phyloP scores from a whole-genome alignment of 2,888 invertebrate species.

The Polymixis lichenea region DNA sequence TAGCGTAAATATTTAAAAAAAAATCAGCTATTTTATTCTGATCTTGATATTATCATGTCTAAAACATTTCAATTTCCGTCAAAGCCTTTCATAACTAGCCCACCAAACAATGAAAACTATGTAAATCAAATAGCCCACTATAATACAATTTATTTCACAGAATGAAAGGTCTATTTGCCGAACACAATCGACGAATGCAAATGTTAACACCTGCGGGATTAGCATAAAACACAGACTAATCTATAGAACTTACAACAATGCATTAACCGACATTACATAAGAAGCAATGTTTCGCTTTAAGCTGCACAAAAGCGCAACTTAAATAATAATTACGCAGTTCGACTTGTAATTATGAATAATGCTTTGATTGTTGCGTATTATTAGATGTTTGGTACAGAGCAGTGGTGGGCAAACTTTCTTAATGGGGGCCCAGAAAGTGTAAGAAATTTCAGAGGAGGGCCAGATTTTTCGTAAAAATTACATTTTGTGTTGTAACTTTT shows the following conservation, averaged over 20 bases:
- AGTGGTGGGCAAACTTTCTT: too few species aligned
- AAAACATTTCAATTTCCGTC: neutral
- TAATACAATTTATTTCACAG: slow-evolving; percentile 18
- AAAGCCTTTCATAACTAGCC: neutral
- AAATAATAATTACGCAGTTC: slow-evolving; percentile 53
- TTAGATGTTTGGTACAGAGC: neutral
- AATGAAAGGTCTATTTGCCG: slow-evolving; percentile 42
- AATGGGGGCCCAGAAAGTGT: too few species aligned
- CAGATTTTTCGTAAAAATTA: too few species aligned
- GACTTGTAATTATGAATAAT: slow-evolving; percentile 57
- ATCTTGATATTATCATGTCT: neutral
- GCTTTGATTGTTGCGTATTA: slow-evolving; percentile 46
- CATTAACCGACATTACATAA: slow-evolving; percentile 51
- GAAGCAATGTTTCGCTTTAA: slow-evolving; percentile 10
- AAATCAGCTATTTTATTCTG: neutral
- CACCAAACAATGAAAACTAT: neutral
- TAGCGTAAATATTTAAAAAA: too few species aligned
- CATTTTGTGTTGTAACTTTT: too few species aligned
- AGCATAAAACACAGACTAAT: slow-evolving; percentile 49
- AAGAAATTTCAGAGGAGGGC: too few species aligned
- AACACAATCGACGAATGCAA: slow-evolving; percentile 52
- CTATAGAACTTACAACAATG: slow-evolving; percentile 22
- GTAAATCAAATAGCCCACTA: slow-evolving; percentile 7
- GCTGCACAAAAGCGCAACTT: slow-evolving; percentile 39
- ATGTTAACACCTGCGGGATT: slow-evolving; percentile 54